Percentiles rank a stretch among this genome's conserved stretches.
phyloP scores from a whole-genome alignment of 92 coral and sea anemone species.

The Siderastrea siderea region DNA sequence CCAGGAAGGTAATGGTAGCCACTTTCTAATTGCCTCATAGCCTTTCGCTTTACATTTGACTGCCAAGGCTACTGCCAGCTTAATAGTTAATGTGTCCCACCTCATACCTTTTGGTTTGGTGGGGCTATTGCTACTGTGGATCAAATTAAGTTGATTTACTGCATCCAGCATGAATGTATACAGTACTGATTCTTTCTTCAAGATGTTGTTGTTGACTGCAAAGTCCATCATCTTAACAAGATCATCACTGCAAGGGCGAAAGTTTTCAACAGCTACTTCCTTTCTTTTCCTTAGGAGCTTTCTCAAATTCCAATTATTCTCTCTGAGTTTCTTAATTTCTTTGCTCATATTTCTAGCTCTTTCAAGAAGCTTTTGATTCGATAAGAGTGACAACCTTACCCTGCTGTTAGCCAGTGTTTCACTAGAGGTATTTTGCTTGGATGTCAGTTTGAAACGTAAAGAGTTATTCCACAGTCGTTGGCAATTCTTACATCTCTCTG shows the following conservation, averaged over 20 bases:
- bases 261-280: slow-evolving; percentile 3
- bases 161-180: slow-evolving; percentile 33
- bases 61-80: slow-evolving; percentile 36
- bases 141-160: not conserved
- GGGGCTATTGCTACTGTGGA: not conserved
- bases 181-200: slow-evolving; percentile 12
- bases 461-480: slow-evolving; percentile 7
- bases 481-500: slow-evolving; percentile 2
- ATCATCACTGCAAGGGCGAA: slow-evolving; percentile 25
- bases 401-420: not conserved
- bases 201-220: slow-evolving; percentile 20
- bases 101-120: slow-evolving; percentile 1
- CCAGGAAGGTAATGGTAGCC: slow-evolving; percentile 69
- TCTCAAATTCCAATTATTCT: slow-evolving; percentile 12
- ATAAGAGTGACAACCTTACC: not conserved
- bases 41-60: slow-evolving; percentile 55
- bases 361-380: slow-evolving; percentile 7
- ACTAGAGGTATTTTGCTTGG: not conserved
- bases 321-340: slow-evolving; percentile 6
- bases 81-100: slow-evolving; percentile 16
- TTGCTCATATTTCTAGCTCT: slow-evolving; percentile 11
- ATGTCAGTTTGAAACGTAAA: not conserved
- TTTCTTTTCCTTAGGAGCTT: slow-evolving; percentile 1
- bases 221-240: slow-evolving; percentile 1
- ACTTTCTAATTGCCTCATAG: slow-evolving; percentile 49